Percentiles rank a stretch among this genome's conserved stretches.
phyloP scores from a whole-genome alignment of 2,113 vertebrate genomes.

The Ptilorrhoa leucosticta region DNA sequence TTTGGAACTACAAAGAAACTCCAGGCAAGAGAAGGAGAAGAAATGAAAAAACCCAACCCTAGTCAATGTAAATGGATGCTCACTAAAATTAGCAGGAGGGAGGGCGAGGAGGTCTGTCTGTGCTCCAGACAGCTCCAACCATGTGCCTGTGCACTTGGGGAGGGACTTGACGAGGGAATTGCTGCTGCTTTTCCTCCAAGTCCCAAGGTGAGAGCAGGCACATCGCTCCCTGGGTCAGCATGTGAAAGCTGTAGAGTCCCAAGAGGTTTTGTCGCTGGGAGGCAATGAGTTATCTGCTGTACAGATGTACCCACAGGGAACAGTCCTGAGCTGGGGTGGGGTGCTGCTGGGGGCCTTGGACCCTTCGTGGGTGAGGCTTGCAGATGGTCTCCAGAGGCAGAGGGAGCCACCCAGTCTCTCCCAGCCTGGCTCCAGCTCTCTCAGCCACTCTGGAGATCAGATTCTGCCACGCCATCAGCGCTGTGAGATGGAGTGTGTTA shows the following conservation, averaged over 20 bases:
- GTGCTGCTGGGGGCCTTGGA: not conserved
- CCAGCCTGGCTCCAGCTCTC: not conserved
- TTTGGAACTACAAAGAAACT: constrained; percentile 53
- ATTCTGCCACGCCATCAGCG: not conserved
- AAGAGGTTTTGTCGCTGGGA: fast-evolving
- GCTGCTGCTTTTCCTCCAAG: not conserved
- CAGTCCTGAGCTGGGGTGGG: not conserved
- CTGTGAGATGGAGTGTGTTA: constrained; percentile 30
- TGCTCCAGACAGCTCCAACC: not conserved
- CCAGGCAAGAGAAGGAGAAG: not conserved
- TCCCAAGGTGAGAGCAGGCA: not conserved
- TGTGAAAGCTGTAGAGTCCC: not conserved
- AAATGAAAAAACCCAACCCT: not conserved
- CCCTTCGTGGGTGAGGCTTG: not conserved
- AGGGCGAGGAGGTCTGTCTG: not conserved
- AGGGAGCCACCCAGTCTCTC: not conserved
- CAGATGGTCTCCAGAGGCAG: not conserved
- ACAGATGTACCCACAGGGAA: not conserved
- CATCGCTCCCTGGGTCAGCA: not conserved
- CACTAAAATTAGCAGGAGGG: not conserved
- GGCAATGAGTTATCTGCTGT: not conserved
- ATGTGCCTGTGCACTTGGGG: fast-evolving
- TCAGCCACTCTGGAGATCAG: not conserved
- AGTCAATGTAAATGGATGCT: not conserved
- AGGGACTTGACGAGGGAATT: not conserved